phyloP scores from a whole-genome alignment of 53 echinoderm and acorn worm species.

The Hippasteria phrygiana region DNA sequence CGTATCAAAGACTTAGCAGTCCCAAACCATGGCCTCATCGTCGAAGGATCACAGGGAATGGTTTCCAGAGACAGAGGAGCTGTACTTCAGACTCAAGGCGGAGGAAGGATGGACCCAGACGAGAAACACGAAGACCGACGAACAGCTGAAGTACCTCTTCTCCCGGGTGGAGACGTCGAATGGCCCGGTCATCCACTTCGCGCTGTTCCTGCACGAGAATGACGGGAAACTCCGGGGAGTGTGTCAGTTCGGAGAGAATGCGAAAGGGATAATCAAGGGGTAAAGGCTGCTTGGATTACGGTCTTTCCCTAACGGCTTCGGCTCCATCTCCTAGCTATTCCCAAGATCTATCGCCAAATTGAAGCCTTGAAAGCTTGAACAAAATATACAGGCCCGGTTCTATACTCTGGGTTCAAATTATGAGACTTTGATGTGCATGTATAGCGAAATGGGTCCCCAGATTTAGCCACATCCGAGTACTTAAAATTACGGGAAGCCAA shows the following conservation, averaged over 20 bases:
- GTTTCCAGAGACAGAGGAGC: slow-evolving; percentile 31
- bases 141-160: neutral
- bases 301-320: too few relatives aligned
- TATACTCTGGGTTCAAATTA: too few relatives aligned
- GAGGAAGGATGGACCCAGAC: neutral
- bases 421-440: too few relatives aligned
- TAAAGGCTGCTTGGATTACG: too few relatives aligned
- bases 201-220: slow-evolving; percentile 21
- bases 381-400: too few relatives aligned
- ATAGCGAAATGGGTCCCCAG: too few relatives aligned
- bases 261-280: neutral
- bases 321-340: too few relatives aligned
- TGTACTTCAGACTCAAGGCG: neutral
- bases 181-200: slow-evolving; percentile 27
- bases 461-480: too few relatives aligned
- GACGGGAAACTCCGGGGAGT: neutral
- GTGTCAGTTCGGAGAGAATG: slow-evolving; percentile 48
- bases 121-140: neutral
- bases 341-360: too few relatives aligned
- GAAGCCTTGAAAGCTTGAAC: too few relatives aligned
- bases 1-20: too few relatives aligned
- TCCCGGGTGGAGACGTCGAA: slow-evolving; percentile 7
- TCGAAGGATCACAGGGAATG: slow-evolving; percentile 13
- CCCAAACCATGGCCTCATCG: neutral
- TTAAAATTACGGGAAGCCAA: too few relatives aligned